These are phyloP conservation scores for Phrynosoma blainvillii DNA, from an alignment of 2,113 vertebrate genomes.

Conservation along the genomic window DNA sequence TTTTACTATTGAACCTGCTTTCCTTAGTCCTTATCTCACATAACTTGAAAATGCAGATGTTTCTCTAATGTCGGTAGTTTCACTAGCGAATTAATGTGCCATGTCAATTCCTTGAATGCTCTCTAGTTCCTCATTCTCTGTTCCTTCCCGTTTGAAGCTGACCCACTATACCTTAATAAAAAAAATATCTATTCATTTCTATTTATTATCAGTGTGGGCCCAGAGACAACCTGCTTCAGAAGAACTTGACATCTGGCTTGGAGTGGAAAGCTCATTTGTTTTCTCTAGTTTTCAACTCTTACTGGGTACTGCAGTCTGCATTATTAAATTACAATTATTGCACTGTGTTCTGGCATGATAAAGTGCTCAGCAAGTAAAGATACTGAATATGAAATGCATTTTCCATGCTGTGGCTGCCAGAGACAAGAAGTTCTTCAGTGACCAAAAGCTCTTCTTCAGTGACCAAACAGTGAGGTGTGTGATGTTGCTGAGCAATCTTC, in stretches of 20 bases:
- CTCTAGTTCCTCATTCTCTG: constrained; percentile 40
- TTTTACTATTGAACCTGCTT: neutral
- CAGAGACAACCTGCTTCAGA: constrained; percentile 50
- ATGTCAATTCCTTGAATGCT: constrained; percentile 39
- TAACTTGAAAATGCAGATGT: constrained; percentile 30
- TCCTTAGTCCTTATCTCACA: neutral
- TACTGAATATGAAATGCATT: constrained; percentile 38
- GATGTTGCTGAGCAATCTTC: constrained; percentile 13
- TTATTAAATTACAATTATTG: constrained; percentile 73
- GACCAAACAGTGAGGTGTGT: constrained; percentile 9
- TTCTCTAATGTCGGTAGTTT: constrained; percentile 15
- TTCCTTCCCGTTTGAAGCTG: constrained; percentile 44
- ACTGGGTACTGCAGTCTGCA: constrained; percentile 41
- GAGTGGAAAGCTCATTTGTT: constrained; percentile 61
- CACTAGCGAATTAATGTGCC: constrained; percentile 42
- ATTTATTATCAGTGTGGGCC: constrained; percentile 57
- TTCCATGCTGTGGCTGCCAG: constrained; percentile 35
- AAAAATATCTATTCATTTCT: constrained; percentile 48
- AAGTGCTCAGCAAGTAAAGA: constrained; percentile 53
- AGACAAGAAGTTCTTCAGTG: constrained; percentile 2
- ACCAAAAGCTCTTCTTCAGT: constrained; percentile 25
- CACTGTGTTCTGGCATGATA: constrained; percentile 54
- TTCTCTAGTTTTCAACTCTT: constrained; percentile 53
- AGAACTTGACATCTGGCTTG: constrained; percentile 54
- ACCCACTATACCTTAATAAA: constrained; percentile 50